phyloP scores from a whole-genome alignment of 2,888 invertebrate genomes.

The Hypolimnas misippus region DNA sequence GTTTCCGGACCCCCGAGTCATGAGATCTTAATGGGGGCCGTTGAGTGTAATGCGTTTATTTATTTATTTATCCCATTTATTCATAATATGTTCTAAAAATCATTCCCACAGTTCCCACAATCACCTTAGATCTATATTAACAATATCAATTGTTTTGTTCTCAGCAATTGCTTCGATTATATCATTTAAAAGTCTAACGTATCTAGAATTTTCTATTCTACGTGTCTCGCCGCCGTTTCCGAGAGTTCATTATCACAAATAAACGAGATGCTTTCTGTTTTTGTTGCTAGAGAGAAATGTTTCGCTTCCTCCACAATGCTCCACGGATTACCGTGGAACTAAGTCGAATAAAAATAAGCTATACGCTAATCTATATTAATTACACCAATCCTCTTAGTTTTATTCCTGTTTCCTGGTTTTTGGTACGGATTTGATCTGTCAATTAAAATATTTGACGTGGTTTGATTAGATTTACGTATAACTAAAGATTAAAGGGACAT shows the following conservation, averaged over 20 bases:
- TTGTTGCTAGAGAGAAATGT: constrained; percentile 52
- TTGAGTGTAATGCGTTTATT: too few species aligned
- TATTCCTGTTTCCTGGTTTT: constrained; percentile 5
- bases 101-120: too few species aligned
- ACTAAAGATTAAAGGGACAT: neutral
- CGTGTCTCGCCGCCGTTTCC: constrained; percentile 51
- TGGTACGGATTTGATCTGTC: neutral
- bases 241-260: constrained; percentile 79
- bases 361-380: constrained; percentile 17
- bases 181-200: neutral
- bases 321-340: constrained; percentile 11
- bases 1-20: too few species aligned
- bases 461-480: neutral
- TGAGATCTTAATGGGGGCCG: too few species aligned
- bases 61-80: too few species aligned
- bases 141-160: neutral
- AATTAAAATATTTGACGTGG: neutral
- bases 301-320: constrained; percentile 15
- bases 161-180: neutral
- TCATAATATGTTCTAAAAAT: too few species aligned
- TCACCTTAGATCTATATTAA: neutral
- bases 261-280: constrained; percentile 70
- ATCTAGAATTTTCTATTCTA: constrained; percentile 26
- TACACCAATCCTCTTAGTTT: neutral
- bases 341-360: constrained; percentile 19